Percentiles rank a stretch among this genome's conserved stretches.
Evolutionary conservation across 2,797 vertebrate species (phyloP).

Genomic region (Diceros bicornis): DNA sequence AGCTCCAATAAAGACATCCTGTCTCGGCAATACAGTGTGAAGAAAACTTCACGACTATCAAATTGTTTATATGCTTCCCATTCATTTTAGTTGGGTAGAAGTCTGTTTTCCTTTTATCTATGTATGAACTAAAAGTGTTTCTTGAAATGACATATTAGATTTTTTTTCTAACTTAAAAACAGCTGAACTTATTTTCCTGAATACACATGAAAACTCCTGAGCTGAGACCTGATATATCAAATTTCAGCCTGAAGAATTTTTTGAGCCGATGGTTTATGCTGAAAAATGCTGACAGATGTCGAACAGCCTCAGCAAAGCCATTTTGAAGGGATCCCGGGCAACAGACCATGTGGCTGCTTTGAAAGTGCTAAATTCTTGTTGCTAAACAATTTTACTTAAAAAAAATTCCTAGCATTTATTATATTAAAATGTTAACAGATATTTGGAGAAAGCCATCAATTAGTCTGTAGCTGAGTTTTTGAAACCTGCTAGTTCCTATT

Average conservation of each 20-base stretch:
- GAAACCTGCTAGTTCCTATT: constrained; percentile 45
- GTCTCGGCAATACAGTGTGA: not conserved
- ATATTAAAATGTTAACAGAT: constrained; percentile 59
- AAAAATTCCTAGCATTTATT: constrained; percentile 36
- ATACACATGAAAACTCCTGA: constrained; percentile 74
- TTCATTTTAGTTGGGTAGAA: constrained; percentile 1
- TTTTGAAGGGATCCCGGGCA: constrained; percentile 66
- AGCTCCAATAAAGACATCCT: constrained; percentile 58
- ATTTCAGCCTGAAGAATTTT: constrained; percentile 82
- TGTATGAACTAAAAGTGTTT: constrained; percentile 29
- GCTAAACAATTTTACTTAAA: constrained; percentile 69
- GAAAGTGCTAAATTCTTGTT: constrained; percentile 74
- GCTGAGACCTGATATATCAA: constrained; percentile 73
- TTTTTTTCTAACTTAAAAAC: constrained; percentile 69
- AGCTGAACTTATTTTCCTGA: constrained; percentile 78
- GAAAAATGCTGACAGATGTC: constrained; percentile 84
- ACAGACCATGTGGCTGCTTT: constrained; percentile 61
- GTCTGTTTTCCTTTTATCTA: constrained; percentile 57
- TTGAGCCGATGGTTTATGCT: constrained; percentile 75
- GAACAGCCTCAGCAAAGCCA: constrained; percentile 66
- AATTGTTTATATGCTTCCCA: constrained; percentile 30
- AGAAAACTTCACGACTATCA: constrained; percentile 9
- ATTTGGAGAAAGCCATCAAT: constrained; percentile 50
- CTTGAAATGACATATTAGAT: constrained; percentile 59
- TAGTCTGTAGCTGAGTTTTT: constrained; percentile 10